These are phyloP conservation scores for Epirrhoe tristata DNA, from an alignment of 2,888 invertebrate species.

Conservation along the genomic window DNA sequence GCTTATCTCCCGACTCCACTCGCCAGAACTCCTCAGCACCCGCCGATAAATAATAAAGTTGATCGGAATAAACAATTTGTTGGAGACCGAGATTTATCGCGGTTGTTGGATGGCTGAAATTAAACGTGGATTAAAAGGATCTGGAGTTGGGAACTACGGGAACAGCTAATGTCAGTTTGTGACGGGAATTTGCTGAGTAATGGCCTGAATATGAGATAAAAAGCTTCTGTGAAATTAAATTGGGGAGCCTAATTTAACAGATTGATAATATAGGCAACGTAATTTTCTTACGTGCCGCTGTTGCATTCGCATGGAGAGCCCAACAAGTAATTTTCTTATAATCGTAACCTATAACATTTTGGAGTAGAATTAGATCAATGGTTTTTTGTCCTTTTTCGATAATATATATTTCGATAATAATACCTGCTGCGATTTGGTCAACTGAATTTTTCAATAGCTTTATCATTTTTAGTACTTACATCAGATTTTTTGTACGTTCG, in stretches of 20 bases:
- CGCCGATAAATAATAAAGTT: conserved; percentile 36
- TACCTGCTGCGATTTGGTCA: too few species aligned
- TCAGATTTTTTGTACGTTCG: too few species aligned
- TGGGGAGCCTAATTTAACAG: conserved; percentile 8
- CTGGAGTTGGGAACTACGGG: conserved; percentile 20
- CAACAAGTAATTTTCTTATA: too few species aligned
- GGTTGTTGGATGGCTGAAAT: conserved; percentile 27
- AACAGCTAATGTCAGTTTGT: conserved; percentile 32
- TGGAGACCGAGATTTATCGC: conserved; percentile 25
- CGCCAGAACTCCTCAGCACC: conserved; percentile 20
- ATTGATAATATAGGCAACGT: not conserved
- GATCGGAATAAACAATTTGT: conserved; percentile 37
- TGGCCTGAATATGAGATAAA: conserved; percentile 13
- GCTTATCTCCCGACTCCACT: conserved; percentile 26
- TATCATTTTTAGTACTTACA: too few species aligned
- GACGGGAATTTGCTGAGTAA: conserved; percentile 28
- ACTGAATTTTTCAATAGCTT: too few species aligned
- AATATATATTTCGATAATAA: too few species aligned
- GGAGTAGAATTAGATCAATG: too few species aligned
- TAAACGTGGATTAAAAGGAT: conserved; percentile 32
- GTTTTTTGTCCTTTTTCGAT: too few species aligned
- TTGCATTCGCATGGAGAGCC: not conserved
- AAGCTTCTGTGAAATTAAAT: conserved; percentile 10
- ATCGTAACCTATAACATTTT: too few species aligned
- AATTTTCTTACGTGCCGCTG: not conserved